A percentile compares a stretch with the other conserved stretches of the same genome.
Conservation (phyloP, 2,888 invertebrate genomes). For the Cerastis leucographa region DNA sequence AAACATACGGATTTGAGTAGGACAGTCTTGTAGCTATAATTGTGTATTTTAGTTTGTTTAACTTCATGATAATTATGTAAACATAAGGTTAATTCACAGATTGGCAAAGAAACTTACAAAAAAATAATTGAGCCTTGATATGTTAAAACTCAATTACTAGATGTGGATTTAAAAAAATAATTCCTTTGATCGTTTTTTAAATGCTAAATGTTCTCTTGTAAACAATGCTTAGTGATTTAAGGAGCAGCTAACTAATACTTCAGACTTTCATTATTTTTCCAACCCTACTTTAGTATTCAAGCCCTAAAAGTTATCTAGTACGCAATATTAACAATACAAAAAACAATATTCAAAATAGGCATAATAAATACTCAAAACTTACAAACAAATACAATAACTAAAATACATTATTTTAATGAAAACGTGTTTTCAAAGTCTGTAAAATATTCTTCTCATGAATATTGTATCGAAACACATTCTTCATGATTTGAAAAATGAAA, state of each 20-base stretch:
- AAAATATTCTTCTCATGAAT: slow-evolving; percentile 49
- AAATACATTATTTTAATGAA: slow-evolving; percentile 30
- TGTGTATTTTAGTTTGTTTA: no score
- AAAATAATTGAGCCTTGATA: no score
- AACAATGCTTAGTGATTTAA: not conserved
- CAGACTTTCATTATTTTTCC: slow-evolving; percentile 8
- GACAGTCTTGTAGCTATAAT: no score
- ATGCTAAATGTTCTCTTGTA: not conserved
- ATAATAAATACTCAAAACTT: slow-evolving; percentile 18
- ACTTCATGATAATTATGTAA: no score
- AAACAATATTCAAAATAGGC: slow-evolving; percentile 34
- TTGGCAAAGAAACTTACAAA: no score
- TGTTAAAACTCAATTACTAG: no score
- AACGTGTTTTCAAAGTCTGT: slow-evolving; percentile 27
- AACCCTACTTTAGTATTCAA: not conserved
- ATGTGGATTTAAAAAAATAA: not conserved
- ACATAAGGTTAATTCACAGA: no score
- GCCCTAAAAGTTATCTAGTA: slow-evolving; percentile 3
- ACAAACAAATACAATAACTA: slow-evolving; percentile 14
- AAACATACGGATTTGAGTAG: no score
- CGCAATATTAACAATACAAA: slow-evolving; percentile 11
- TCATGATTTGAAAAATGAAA: slow-evolving; percentile 46
- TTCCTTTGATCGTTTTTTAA: not conserved
- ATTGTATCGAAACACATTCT: slow-evolving; percentile 47
- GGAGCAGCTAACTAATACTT: slow-evolving; percentile 1